Conservation (phyloP, 1,140 invertebrate genomes). For the Trachymyrmex septentrionalis region DNA sequence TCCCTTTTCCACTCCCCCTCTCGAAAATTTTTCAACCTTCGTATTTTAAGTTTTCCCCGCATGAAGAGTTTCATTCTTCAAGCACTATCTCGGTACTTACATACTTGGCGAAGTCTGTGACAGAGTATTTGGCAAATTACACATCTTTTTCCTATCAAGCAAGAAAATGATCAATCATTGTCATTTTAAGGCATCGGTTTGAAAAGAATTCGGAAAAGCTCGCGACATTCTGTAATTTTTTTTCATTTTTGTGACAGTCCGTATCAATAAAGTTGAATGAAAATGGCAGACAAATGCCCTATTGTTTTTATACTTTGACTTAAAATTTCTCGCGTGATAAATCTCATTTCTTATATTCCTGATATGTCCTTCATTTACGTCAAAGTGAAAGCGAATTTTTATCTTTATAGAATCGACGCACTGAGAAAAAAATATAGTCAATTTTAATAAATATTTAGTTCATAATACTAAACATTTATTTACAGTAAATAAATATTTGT, state of each 20-base stretch:
- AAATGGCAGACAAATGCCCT: neutral
- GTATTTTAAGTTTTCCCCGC: conserved; percentile 29
- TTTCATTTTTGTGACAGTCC: conserved; percentile 17
- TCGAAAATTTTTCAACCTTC: conserved; percentile 33
- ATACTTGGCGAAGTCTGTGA: conserved; percentile 18
- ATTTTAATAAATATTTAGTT: too few species aligned
- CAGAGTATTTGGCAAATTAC: conserved; percentile 34
- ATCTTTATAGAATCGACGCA: neutral
- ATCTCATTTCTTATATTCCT: neutral
- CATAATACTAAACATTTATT: too few species aligned
- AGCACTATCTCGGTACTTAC: conserved; percentile 19
- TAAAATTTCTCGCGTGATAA: neutral
- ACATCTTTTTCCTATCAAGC: neutral
- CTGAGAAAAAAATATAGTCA: too few species aligned
- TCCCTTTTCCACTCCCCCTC: neutral
- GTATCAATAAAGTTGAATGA: neutral
- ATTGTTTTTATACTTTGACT: neutral
- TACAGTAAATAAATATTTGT: too few species aligned
- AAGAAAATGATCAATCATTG: neutral
- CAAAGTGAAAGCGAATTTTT: conserved; percentile 7
- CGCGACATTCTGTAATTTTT: neutral
- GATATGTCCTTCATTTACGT: neutral
- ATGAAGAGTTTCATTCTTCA: conserved; percentile 37
- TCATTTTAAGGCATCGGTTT: neutral
- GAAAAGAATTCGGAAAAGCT: neutral